Base-by-base conservation (phyloP, 2,888 invertebrate species). In the Cantharis rustica region DNA sequence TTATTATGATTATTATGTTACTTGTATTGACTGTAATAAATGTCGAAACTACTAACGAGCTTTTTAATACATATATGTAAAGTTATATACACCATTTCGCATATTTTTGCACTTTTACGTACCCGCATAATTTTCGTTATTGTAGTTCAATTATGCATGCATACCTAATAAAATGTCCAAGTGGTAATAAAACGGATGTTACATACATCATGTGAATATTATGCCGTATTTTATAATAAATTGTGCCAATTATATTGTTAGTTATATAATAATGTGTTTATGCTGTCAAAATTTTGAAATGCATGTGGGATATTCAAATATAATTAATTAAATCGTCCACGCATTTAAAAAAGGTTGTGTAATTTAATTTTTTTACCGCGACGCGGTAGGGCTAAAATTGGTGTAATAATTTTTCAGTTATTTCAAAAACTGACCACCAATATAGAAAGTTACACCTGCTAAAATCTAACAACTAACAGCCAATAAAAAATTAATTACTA, bases 241-340 rank as follows among this genome's bases (percentile, higher is more conserved):
- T 68, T 71, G 75, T 61, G 31, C 71, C 62, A 66, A 75, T 75
- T 75, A 68, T 61, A 69, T 68, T 64, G 74, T 74, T 70, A 74
- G 70, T 61, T 69, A 70, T 62, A 31, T 71, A 75, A 75, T 75
- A 68, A 75, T 69, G 75, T 75, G 71, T 66, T 75, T 71, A 71
- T 47, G 61, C 26, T 15, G 26, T 62, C 11, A 68, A 74, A 63
- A 69, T 63, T 31, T 63, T 73, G 69, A 73, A 73, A 73, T 69
- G 73, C 17, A 63, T 47, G 47, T 47, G 47, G 47, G 47, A 47
- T 47, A 47, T 47, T 47, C 47, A 47, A 47, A 47, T 47, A 47
- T n/a, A 47, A 47, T 47, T 47, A n/a, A 47, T n/a, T 47, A 47
- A n/a, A 5, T 47, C 47, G 1, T n/a, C 47, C 47, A 47, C 47